Base-by-base conservation (phyloP, 2,888 invertebrate species). In the Spatulosminthurus flaviceps region DNA sequence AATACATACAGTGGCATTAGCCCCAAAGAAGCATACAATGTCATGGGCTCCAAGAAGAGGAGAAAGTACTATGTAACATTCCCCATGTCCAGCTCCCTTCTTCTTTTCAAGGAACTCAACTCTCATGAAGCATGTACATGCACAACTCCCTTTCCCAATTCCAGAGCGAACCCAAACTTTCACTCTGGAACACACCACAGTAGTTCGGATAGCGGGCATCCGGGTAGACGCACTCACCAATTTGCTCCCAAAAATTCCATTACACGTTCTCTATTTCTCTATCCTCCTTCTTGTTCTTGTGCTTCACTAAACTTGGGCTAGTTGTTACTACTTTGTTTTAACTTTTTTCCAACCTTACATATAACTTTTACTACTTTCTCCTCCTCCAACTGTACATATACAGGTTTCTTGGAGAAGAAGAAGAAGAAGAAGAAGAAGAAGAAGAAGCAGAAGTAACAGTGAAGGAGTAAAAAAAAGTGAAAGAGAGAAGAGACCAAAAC, bases 171-270 rank as follows among this genome's bases (percentile, higher is more conserved):
- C 51, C 16, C 9, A 16, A 19, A 51, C 51, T 51, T 51, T 51
- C 51, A 19, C 16, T 13, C 42, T n/a, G 2, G 19, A 19, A n/a
- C 60, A n/a, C 34, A 51, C 51, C 51, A 51, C 78, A 81, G 81
- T 81, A 79, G 81, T 79, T 81, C 73, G 77, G 77, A 74, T 72
- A 72, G 77, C 79, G 51, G 81, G 79, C 77, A 79, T 73, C 79
- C 76, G 81, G 77, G 77, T 80, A 81, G 81, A 83, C 81, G 83
- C 80, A 77, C 77, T 80, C 79, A 66, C 70, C 83, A 81, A 81
- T 81, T 83, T 81, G 83, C 83, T 83, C 83, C 82, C 79, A 79
- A 80, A n/a, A 80, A 79, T 81, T 80, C 79, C 70, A 78, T 77
- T 70, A 79, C 81, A 81, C 81, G 81, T 77, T 81, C 75, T 61